Base-by-base conservation (phyloP, 2,797 vertebrate genomes). In the Onychomys leucogaster region DNA sequence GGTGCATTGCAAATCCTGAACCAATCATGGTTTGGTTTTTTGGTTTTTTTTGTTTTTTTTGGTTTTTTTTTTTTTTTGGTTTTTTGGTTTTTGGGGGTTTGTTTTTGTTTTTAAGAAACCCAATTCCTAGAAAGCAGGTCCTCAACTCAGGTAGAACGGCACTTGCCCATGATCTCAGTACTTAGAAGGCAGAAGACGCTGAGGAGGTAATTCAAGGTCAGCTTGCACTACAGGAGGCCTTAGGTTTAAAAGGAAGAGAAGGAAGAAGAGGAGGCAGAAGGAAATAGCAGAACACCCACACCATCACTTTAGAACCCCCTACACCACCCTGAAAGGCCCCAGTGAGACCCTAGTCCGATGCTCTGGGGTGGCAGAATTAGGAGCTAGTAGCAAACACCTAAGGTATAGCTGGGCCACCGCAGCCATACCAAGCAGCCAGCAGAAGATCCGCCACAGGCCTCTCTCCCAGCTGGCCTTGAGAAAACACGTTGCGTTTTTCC, bases 401-500 rank as follows among this genome's bases (percentile, higher is more conserved):
- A 78, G 61, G 34, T 46, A 19, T 37, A 16, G 23, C 75, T 65
- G 59, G 46, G 59, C 43, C 9, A 3, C 37, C 1, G 0, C 0
- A 0, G 27, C 0, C 1, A 32, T 78, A 41, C 55, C 49, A 19
- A 49, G 77, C 43, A 21, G 34, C 43, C 34, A 67, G 67, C 46
- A 78, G 32, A n/a, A n/a, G n/a, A n/a, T n/a, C 63, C 76, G 25
- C 8, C 21, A 23, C 46, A 55, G 57, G 91, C 86, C 81, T 76
- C 19, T 88, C 81, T 59, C 73, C 59, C 0, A 17, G 46, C 65
- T 87, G 46, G 41, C 83, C 71, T 37, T 67, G 59, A 94, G 88
- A 93, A 97, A 95, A 91, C 65, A 78, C 61, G 10, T 83, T 91
- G 49, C 88, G 94, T 88, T 77, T 75, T 80, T 71, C 34, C 76